Evolutionary conservation across 2,888 invertebrate genomes (phyloP).

Genomic region (Eupeodes latifasciatus): DNA sequence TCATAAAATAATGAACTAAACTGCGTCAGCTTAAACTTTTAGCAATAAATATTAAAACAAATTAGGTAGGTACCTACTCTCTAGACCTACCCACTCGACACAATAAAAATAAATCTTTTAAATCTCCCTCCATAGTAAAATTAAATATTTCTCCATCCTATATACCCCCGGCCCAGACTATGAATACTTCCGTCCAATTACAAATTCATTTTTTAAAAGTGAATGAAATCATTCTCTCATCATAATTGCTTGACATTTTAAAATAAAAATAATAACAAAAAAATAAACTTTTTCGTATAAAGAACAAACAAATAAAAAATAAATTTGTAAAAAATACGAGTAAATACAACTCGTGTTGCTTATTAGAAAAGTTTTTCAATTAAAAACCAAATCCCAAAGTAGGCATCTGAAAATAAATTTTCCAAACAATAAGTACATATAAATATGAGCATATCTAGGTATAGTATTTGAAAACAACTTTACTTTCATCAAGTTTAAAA

Average conservation of each 20-base stretch:
- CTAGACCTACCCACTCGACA: conserved; percentile 6
- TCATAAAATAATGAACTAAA: neutral
- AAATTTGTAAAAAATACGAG: neutral
- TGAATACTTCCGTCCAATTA: neutral
- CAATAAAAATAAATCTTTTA: neutral
- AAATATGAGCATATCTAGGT: neutral
- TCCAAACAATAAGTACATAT: neutral
- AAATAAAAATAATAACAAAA: neutral
- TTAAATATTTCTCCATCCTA: neutral
- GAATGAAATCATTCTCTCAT: conserved; percentile 6
- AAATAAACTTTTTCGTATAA: neutral
- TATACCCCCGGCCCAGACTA: neutral
- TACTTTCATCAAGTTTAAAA: neutral
- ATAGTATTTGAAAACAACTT: neutral
- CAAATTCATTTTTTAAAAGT: neutral
- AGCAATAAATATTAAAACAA: conserved; percentile 12
- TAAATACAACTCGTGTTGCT: conserved; percentile 24
- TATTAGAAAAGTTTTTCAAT: conserved; percentile 34
- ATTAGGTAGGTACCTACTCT: too few species aligned
- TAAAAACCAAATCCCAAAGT: conserved; percentile 2
- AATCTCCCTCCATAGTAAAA: neutral
- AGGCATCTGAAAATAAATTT: conserved; percentile 11
- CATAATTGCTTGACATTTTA: conserved; percentile 1
- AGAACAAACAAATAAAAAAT: neutral
- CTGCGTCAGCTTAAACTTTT: neutral